Evolutionary conservation across 2,888 invertebrate species (phyloP).

Genomic region (Coelopa pilipes): DNA sequence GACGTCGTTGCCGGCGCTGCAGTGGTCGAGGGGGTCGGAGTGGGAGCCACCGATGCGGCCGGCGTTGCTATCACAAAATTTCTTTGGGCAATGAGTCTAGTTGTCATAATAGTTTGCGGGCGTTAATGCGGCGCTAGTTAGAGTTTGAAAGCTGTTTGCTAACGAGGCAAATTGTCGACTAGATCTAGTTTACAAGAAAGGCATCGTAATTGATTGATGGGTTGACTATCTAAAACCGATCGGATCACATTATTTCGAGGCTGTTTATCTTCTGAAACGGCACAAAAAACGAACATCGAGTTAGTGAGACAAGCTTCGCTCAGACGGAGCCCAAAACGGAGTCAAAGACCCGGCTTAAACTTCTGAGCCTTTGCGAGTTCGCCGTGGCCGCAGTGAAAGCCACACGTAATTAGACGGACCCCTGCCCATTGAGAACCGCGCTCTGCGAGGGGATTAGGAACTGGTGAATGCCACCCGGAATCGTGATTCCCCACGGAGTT

Average conservation of each 20-base stretch:
- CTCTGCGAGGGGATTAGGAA: too few relatives aligned
- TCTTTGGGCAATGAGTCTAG: constrained; percentile 64
- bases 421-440: too few relatives aligned
- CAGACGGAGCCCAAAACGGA: too few relatives aligned
- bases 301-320: neutral
- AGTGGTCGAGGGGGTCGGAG: constrained; percentile 26
- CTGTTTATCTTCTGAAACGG: neutral
- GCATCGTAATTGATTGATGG: constrained; percentile 36
- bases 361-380: too few relatives aligned
- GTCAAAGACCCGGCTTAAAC: too few relatives aligned
- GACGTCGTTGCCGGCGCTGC: constrained; percentile 5
- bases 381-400: too few relatives aligned
- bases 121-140: constrained; percentile 18
- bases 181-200: constrained; percentile 45
- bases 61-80: constrained; percentile 62
- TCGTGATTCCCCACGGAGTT: too few relatives aligned
- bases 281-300: neutral
- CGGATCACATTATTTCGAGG: constrained; percentile 34
- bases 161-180: constrained; percentile 50
- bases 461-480: too few relatives aligned
- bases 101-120: constrained; percentile 57
- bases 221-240: constrained; percentile 16
- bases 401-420: too few relatives aligned
- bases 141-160: constrained; percentile 23
- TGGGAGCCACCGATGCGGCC: constrained; percentile 38